Evolutionary conservation across 2,888 invertebrate genomes (phyloP), one percentile per base, ranked within the genome.

Genomic region (Nebria salina): DNA sequence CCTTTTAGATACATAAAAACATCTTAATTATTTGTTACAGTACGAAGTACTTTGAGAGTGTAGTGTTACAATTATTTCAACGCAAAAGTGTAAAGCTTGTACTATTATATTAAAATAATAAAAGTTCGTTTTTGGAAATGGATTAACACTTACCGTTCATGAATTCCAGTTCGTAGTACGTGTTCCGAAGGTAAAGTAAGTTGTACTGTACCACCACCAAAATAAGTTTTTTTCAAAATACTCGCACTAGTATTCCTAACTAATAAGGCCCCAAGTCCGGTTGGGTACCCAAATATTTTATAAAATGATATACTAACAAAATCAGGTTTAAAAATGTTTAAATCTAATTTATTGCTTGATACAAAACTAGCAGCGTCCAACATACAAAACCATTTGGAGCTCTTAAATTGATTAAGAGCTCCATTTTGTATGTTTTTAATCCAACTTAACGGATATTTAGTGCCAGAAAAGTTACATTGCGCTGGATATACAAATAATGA

Each of bases 231-330:
- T 74, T 92, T 91, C 83, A 97, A 89, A 8, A 93, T 89, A 85
- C 90, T 82, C 65, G 89, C 89, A 86, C 93, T 93, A 25, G 89
- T 87, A 86, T 95, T 95, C 86, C 91, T 93, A 0, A 98, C 94
- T 79, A 98, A 87, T 25, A 98, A 88, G 11, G 97, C 98, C 43
- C 98, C 99, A 20, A 98, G 90, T 2, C 99, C 99, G 76, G 98
- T 98, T 1, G 99, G 99, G 88, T 95, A 98, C 25, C 95, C 95
- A 90, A 99, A 98, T 86, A 99, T 95, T 91, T 98, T 99, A 89
- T 99, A 99, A 90, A 99, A 99, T 0, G 98, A 98, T 20, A 99
- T 82, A 80, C 94, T 92, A 0, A 98, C 93, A 90, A 98, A 99
- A 89, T 99, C 98, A 3, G 98, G 96, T 83, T 93, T 92, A 82